These are phyloP conservation scores for Heliocidaris tuberculata DNA, from an alignment of 35 echinoderm and acorn worm species.

Conservation along the genomic window DNA sequence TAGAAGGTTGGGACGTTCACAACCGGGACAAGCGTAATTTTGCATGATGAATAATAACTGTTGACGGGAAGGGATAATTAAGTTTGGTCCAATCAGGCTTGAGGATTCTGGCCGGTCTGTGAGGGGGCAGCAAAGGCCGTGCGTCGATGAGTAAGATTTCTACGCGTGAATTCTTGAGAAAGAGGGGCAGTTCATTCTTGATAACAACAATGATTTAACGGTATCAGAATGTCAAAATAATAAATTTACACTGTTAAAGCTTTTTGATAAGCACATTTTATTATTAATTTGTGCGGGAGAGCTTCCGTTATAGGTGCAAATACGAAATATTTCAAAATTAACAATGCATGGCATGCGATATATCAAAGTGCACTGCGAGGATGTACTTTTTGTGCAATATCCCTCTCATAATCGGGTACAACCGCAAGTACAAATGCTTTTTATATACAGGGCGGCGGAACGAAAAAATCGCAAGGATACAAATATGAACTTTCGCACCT, in stretches of 20 bases:
- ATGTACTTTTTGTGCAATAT: neutral
- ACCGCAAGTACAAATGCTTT: too few species aligned
- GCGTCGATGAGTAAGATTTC: slow-evolving; percentile 26
- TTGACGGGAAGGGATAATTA: slow-evolving; percentile 40
- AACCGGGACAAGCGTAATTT: neutral
- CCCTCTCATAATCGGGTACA: neutral
- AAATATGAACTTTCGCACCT: too few species aligned
- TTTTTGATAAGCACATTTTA: neutral
- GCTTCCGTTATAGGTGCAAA: neutral
- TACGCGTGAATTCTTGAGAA: neutral
- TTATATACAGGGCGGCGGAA: too few species aligned
- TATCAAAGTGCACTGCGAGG: neutral
- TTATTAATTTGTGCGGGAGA: too few species aligned
- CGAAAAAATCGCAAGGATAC: too few species aligned
- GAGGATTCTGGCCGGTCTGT: neutral
- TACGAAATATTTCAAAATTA: neutral
- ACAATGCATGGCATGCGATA: neutral
- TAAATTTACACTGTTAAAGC: neutral
- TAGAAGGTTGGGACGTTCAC: neutral
- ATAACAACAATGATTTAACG: neutral
- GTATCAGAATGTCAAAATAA: neutral
- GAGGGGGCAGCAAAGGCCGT: slow-evolving; percentile 2
- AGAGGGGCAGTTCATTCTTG: neutral
- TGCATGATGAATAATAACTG: slow-evolving; percentile 29
- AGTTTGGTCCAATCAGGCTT: slow-evolving; percentile 14